A percentile compares a stretch with the other conserved stretches of the same genome.
phyloP scores from a whole-genome alignment of 2,113 vertebrate genomes.

The Semnornis frantzii region DNA sequence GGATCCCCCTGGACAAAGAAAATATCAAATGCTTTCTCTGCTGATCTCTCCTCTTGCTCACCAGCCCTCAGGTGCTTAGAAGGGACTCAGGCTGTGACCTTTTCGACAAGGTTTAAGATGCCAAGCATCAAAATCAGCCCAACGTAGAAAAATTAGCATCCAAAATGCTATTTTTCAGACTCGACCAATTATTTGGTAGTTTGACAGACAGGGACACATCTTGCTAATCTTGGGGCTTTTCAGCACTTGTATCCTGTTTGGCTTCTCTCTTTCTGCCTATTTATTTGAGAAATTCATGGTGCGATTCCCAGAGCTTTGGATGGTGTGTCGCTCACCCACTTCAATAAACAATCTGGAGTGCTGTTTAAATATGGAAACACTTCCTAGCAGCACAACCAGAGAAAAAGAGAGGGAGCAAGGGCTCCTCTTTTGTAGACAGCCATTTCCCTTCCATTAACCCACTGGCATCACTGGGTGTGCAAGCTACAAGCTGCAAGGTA shows the following conservation, averaged over 20 bases:
- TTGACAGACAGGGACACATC: neutral
- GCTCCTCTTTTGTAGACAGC: neutral
- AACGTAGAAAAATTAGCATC: neutral
- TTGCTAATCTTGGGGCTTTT: neutral
- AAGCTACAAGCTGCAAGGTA: neutral
- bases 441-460: neutral
- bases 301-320: neutral
- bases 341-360: slow-evolving; percentile 32
- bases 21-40: neutral
- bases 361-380: slow-evolving; percentile 39
- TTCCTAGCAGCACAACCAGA: neutral
- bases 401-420: neutral
- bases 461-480: neutral
- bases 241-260: neutral
- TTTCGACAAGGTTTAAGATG: neutral
- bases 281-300: slow-evolving; percentile 27
- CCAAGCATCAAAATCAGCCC: neutral
- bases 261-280: neutral
- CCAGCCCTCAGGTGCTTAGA: neutral
- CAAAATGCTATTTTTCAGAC: neutral
- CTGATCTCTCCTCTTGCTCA: neutral
- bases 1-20: neutral
- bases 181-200: neutral
- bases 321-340: neutral
- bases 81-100: neutral